A percentile compares a stretch with the other conserved stretches of the same genome.
Conservation (phyloP, 2,888 invertebrate genomes). For the Andrena minutula region DNA sequence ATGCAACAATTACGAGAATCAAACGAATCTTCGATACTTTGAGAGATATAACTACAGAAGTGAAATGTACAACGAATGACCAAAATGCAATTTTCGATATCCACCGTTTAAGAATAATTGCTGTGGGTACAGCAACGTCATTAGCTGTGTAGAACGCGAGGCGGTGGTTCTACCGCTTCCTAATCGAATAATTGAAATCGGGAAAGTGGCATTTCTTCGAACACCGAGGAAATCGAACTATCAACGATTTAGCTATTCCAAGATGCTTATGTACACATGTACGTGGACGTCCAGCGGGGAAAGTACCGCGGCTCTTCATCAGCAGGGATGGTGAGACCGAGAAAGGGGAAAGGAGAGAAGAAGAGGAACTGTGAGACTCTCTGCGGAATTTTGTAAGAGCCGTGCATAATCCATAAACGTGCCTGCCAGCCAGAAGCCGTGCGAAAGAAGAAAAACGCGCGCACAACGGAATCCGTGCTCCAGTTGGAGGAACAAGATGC, state of each 20-base stretch:
- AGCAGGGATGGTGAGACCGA: slow-evolving; percentile 52
- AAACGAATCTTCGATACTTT: background rate
- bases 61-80: background rate
- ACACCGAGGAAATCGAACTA: slow-evolving; percentile 67
- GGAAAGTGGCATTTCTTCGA: slow-evolving; percentile 40
- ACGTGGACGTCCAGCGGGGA: slow-evolving; percentile 69
- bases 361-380: slow-evolving; percentile 77
- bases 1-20: background rate
- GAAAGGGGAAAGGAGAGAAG: slow-evolving; percentile 57
- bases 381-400: slow-evolving; percentile 77
- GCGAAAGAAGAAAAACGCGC: slow-evolving; percentile 68
- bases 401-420: slow-evolving; percentile 72
- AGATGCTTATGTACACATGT: slow-evolving; percentile 59
- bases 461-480: slow-evolving; percentile 62
- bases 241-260: slow-evolving; percentile 67
- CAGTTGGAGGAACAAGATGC: slow-evolving; percentile 46
- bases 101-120: background rate
- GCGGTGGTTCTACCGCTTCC: background rate
- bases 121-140: no score
- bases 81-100: background rate
- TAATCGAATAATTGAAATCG: slow-evolving; percentile 4
- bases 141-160: background rate
- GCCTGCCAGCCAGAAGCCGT: slow-evolving; percentile 59
- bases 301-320: slow-evolving; percentile 71
- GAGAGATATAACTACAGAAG: background rate